phyloP scores from a whole-genome alignment of 2,888 invertebrate species.

The Hydrotaea cyrtoneurina region DNA sequence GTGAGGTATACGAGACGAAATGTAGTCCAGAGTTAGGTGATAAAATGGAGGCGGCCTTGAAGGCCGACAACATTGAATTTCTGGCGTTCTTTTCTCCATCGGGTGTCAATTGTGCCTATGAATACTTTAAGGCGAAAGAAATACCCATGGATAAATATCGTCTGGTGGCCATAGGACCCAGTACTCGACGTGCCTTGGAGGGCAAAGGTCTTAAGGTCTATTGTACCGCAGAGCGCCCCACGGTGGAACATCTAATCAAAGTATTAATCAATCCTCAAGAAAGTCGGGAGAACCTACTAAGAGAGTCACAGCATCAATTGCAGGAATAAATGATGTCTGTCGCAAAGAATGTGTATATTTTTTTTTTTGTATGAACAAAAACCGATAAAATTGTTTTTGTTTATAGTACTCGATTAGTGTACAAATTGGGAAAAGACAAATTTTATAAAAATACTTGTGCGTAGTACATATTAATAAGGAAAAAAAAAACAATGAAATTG shows the following conservation, averaged over 20 bases:
- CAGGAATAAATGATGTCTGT: constrained; percentile 27
- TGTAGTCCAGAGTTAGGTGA: constrained; percentile 81
- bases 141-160: constrained; percentile 77
- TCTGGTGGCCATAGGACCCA: constrained; percentile 83
- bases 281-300: constrained; percentile 68
- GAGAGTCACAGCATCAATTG: constrained; percentile 47
- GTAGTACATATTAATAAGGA: background rate
- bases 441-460: background rate
- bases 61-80: constrained; percentile 81
- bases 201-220: constrained; percentile 80
- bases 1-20: constrained; percentile 83
- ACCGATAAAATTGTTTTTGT: background rate
- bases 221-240: constrained; percentile 82
- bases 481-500: constrained; percentile 22
- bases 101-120: constrained; percentile 81
- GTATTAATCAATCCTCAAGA: constrained; percentile 79
- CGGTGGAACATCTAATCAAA: constrained; percentile 82
- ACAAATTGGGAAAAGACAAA: constrained; percentile 28
- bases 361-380: background rate
- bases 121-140: constrained; percentile 79
- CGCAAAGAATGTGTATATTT: background rate
- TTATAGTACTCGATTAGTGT: background rate
- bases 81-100: constrained; percentile 84
- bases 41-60: constrained; percentile 78
- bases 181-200: constrained; percentile 82